Evolutionary conservation across 2,888 invertebrate genomes (phyloP), one percentile per base, ranked within the genome.

Genomic region (Steinernema scapterisci): DNA sequence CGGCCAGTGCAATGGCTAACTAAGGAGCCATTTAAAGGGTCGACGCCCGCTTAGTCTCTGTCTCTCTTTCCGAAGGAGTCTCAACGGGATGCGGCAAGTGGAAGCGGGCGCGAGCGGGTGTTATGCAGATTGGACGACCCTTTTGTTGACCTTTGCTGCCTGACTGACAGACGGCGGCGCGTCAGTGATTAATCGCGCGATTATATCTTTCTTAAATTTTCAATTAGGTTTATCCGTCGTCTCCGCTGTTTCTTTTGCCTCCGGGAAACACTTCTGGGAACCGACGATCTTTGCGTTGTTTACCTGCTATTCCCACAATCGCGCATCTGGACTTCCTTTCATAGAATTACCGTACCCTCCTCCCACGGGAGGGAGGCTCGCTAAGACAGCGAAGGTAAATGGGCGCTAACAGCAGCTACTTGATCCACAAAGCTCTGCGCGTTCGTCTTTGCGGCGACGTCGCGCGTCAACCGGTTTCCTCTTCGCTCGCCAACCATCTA

Each of bases 371-470:
- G n/a, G n/a, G n/a, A 19, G 16, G 48, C 16, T 11, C 21, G 23
- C 21, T 52, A n/a, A 9, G 2, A 11, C 52, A 21, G 27, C 31
- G 9, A 63, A 63, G 63, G 63, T 63, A 31, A 63, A 63, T 31
- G 63, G 31, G 63, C 63, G 63, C 63, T 63, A 63, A 63, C 63
- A 63, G n/a, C n/a, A n/a, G 63, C 63, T 63, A 63, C 63, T 63
- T 63, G 63, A 63, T 63, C 63, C 63, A 63, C 63, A 31, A 13
- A 63, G 63, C 63, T 63, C n/a, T n/a, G n/a, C n/a, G 16, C 63
- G 25, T 27, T 63, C 63, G 63, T 27, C 63, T 63, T 11, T 63
- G 63, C 31, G 38, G 38, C 38, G 52, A 21, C 52, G 63, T 31
- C 63, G 63, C 31, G 63, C 63, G 63, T 63, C 63, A 63, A 63